These are phyloP conservation scores for Ethmia dodecea DNA, from an alignment of 2,888 invertebrate genomes.

Conservation along the genomic window DNA sequence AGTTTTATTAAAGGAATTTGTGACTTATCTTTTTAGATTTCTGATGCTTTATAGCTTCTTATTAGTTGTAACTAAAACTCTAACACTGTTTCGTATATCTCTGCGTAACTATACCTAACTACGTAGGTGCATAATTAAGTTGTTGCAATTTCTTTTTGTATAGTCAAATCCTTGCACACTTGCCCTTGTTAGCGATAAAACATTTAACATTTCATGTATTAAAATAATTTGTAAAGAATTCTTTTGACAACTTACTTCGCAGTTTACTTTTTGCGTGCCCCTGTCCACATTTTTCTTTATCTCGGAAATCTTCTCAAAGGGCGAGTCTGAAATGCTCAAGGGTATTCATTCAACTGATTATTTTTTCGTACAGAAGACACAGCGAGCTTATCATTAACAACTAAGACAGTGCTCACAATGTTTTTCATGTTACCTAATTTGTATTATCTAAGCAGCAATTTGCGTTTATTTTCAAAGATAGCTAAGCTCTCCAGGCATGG, in stretches of 20 bases:
- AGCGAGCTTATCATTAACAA: constrained; percentile 50
- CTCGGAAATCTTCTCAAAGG: constrained; percentile 60
- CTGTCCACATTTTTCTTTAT: constrained; percentile 52
- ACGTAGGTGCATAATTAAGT: too few species aligned
- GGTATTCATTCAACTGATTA: constrained; percentile 63
- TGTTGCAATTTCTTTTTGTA: too few species aligned
- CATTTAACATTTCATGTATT: constrained; percentile 3
- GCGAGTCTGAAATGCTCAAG: constrained; percentile 51
- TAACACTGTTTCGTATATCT: too few species aligned
- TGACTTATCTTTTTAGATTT: too few species aligned
- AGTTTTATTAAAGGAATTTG: too few species aligned
- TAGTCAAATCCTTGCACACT: too few species aligned
- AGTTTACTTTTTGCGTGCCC: constrained; percentile 37
- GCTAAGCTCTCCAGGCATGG: constrained; percentile 40
- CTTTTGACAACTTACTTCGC: constrained; percentile 49
- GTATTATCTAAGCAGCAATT: neutral
- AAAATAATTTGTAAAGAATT: constrained; percentile 46
- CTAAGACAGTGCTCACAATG: constrained; percentile 26
- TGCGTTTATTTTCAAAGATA: constrained; percentile 24
- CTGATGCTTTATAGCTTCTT: too few species aligned
- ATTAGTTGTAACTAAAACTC: too few species aligned
- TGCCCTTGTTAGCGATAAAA: neutral
- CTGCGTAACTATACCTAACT: too few species aligned
- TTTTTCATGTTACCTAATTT: neutral
- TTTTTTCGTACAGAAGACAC: constrained; percentile 49